These are phyloP conservation scores for Ctenoplectra terminalis DNA, from an alignment of 1,140 invertebrate species.

Conservation along the genomic window DNA sequence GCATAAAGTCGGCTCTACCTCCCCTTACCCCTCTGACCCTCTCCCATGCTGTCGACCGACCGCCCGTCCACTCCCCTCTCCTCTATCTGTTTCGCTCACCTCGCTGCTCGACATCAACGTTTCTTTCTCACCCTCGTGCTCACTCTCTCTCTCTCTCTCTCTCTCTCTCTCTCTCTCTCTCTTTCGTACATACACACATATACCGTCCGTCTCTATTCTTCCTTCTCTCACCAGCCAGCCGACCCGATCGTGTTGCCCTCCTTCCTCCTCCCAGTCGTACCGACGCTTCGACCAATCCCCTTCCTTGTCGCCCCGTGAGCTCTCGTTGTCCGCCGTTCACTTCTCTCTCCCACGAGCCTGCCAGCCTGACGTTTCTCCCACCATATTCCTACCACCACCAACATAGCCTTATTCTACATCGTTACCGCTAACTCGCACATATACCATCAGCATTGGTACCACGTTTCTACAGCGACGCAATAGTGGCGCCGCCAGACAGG, in stretches of 20 bases:
- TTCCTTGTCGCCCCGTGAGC: constrained; percentile 51
- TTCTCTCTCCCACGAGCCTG: constrained; percentile 52
- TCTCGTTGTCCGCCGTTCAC: constrained; percentile 39
- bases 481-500: constrained; percentile 57
- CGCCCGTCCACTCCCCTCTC: constrained; percentile 48
- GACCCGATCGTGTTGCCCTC: constrained; percentile 50
- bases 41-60: constrained; percentile 50
- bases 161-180: constrained; percentile 36
- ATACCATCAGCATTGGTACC: constrained; percentile 17
- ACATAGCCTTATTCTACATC: constrained; percentile 39
- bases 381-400: constrained; percentile 27
- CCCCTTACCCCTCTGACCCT: constrained; percentile 57
- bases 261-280: constrained; percentile 37
- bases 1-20: constrained; percentile 79
- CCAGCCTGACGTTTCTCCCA: constrained; percentile 54
- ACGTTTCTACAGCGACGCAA: constrained; percentile 47
- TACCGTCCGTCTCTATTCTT: constrained; percentile 22
- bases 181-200: no score
- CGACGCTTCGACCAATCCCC: constrained; percentile 55
- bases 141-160: constrained; percentile 39
- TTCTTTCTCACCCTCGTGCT: constrained; percentile 42
- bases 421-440: constrained; percentile 36
- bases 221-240: constrained; percentile 40
- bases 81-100: constrained; percentile 50
- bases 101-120: constrained; percentile 45